These are phyloP conservation scores for Globodera rostochiensis DNA, from an alignment of 1,140 invertebrate genomes.

Conservation along the genomic window DNA sequence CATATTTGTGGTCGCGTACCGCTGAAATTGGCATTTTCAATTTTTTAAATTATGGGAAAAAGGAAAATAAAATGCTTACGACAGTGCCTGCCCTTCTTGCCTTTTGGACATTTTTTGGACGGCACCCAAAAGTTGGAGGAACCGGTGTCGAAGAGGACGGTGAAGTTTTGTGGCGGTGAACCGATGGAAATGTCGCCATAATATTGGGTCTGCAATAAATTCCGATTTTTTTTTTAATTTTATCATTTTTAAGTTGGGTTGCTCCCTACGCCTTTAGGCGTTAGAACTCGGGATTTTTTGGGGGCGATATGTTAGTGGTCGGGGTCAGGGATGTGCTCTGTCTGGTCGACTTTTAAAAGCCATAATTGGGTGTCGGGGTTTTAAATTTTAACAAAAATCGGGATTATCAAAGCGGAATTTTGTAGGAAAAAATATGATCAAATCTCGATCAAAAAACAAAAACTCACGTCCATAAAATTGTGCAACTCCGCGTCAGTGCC, in stretches of 20 bases:
- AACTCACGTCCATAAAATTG: slow-evolving; percentile 78
- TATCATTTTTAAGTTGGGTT: too few relatives aligned
- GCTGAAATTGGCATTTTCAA: slow-evolving; percentile 70
- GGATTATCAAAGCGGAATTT: too few relatives aligned
- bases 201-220: slow-evolving; percentile 84
- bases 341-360: too few relatives aligned
- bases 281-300: too few relatives aligned
- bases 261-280: too few relatives aligned
- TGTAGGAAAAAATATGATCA: too few relatives aligned
- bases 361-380: too few relatives aligned
- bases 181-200: slow-evolving; percentile 91
- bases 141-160: slow-evolving; percentile 70
- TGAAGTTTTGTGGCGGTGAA: slow-evolving; percentile 86
- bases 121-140: too few relatives aligned
- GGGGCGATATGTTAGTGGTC: too few relatives aligned
- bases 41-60: slow-evolving; percentile 2
- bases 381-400: too few relatives aligned
- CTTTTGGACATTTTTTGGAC: slow-evolving; percentile 83
- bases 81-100: slow-evolving; percentile 77
- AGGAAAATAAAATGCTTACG: slow-evolving; percentile 72
- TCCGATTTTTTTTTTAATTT: not conserved
- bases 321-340: too few relatives aligned
- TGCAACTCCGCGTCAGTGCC: slow-evolving; percentile 77
- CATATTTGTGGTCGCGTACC: slow-evolving; percentile 86
- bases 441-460: not conserved